These are phyloP conservation scores for Globia sparganii DNA, from an alignment of 2,888 invertebrate species.

Conservation along the genomic window DNA sequence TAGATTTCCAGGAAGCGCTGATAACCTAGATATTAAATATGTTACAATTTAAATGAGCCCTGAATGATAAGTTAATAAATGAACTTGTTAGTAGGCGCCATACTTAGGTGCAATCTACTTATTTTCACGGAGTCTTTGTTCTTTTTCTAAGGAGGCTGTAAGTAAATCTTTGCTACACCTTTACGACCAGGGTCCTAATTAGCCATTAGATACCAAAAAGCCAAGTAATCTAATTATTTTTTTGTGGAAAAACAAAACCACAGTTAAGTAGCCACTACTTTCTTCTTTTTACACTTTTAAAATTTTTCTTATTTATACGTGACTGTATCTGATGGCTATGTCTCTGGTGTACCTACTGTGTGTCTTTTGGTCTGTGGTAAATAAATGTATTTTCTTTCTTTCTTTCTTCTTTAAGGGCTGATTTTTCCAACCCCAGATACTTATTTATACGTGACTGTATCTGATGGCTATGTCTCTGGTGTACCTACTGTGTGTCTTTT, in stretches of 20 bases:
- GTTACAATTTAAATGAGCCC: slow-evolving; percentile 37
- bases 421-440: too few relatives aligned
- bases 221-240: background rate
- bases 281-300: too few relatives aligned
- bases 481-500: too few relatives aligned
- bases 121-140: background rate
- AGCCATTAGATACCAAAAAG: background rate
- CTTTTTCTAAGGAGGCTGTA: background rate
- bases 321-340: too few relatives aligned
- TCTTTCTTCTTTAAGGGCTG: too few relatives aligned
- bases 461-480: too few relatives aligned
- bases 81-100: slow-evolving; percentile 23
- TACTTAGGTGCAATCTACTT: background rate
- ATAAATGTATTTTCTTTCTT: too few relatives aligned
- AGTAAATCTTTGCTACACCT: background rate
- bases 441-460: too few relatives aligned
- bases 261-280: background rate
- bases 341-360: too few relatives aligned
- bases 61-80: slow-evolving; percentile 17
- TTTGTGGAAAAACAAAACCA: background rate
- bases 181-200: background rate
- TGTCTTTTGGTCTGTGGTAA: too few relatives aligned
- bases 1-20: slow-evolving; percentile 58
- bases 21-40: slow-evolving; percentile 58
- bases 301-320: too few relatives aligned